A percentile compares a stretch with the other conserved stretches of the same genome.
Evolutionary conservation across 2,113 vertebrate species (phyloP).

Genomic region (Sialia sialis): DNA sequence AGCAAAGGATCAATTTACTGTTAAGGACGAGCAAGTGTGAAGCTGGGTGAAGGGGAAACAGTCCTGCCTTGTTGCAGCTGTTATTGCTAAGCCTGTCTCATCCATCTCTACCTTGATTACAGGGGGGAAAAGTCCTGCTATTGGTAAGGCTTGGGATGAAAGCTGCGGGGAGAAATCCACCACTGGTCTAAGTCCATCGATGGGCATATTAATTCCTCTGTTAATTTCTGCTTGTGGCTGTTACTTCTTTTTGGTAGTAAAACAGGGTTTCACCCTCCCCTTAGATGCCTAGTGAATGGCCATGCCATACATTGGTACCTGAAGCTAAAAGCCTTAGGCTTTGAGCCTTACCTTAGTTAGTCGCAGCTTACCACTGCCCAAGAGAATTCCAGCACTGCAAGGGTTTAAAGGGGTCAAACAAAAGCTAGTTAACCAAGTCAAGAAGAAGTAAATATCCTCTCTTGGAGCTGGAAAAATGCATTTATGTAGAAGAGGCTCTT

Average conservation of each 20-base stretch:
- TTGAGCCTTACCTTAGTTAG: background rate
- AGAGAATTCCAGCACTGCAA: background rate
- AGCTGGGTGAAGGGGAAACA: background rate
- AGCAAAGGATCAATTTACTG: background rate
- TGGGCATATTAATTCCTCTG: background rate
- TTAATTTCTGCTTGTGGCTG: background rate
- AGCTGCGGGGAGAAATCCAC: background rate
- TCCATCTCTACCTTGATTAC: background rate
- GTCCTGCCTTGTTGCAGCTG: background rate
- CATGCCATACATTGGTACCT: accelerated
- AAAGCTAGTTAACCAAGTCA: background rate
- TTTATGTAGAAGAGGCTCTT: background rate
- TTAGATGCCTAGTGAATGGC: background rate
- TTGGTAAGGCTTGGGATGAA: background rate
- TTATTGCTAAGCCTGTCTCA: background rate
- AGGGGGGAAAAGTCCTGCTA: background rate
- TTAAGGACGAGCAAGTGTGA: accelerated
- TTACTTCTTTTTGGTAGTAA: background rate
- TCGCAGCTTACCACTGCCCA: accelerated
- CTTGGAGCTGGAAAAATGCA: slow-evolving; percentile 1
- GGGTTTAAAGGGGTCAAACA: background rate
- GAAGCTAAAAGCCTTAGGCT: background rate
- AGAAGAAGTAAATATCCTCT: background rate
- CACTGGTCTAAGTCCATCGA: background rate
- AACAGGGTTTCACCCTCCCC: background rate